Conservation (phyloP, 2,888 invertebrate genomes). For the Papilio demoleus region DNA sequence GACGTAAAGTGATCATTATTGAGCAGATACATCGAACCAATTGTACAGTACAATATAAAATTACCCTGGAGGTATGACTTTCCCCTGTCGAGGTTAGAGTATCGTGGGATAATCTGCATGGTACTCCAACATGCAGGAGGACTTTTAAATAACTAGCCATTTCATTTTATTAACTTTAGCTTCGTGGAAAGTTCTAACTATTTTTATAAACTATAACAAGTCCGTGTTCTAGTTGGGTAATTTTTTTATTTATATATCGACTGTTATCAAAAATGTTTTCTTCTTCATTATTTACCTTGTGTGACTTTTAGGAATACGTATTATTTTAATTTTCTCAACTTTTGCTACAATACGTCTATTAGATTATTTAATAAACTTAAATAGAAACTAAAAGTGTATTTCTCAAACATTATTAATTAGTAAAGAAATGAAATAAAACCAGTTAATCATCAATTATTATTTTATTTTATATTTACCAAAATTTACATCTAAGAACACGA, state of each 20-base stretch:
- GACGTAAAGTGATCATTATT: slow-evolving; percentile 28
- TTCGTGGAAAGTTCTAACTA: too few relatives aligned
- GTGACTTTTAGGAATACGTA: too few relatives aligned
- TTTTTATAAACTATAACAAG: not conserved
- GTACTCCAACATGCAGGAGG: not conserved
- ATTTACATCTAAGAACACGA: slow-evolving; percentile 14
- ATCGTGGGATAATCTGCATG: not conserved
- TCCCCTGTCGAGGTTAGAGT: slow-evolving; percentile 4
- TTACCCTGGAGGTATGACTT: slow-evolving; percentile 30
- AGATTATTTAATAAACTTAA: too few relatives aligned
- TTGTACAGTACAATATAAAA: slow-evolving; percentile 30
- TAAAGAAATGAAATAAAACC: slow-evolving; percentile 3
- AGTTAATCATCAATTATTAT: not conserved
- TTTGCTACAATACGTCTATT: too few relatives aligned
- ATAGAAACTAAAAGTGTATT: too few relatives aligned
- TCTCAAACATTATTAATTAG: too few relatives aligned
- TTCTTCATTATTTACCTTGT: too few relatives aligned
- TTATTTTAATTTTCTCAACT: too few relatives aligned
- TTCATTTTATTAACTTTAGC: not conserved
- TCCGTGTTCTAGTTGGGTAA: not conserved
- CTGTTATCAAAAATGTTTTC: too few relatives aligned
- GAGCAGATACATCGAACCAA: slow-evolving; percentile 13
- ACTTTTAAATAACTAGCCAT: not conserved
- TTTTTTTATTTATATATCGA: too few relatives aligned
- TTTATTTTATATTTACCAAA: not conserved